Base-by-base conservation (phyloP, 2,113 vertebrate species). In the Microcebus ravelobensis region DNA sequence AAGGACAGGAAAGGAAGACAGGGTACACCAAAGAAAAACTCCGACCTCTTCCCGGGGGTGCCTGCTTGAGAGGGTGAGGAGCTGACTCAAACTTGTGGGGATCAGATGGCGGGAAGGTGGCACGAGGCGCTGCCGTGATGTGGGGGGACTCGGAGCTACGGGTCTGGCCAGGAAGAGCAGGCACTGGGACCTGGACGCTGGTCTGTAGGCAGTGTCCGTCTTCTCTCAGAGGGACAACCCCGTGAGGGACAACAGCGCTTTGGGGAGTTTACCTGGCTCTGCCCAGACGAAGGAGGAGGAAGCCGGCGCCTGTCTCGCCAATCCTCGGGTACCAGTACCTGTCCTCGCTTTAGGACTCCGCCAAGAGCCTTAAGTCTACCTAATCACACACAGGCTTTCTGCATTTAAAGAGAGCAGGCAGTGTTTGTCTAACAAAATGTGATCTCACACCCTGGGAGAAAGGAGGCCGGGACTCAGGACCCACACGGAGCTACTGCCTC, bases 231-330 rank as follows among this genome's bases (percentile, higher is more conserved):
- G 23, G 18, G 34, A 80, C 74, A 55, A 1, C 31, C 27, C 39
- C 73, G 31, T 25, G 83, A 91, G 50, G 55, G 65, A 6, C 39
- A 71, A 27, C 1, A 59, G 68, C n/a, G 50, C 61, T 14, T 10
- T 13, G 23, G 8, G 11, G 65, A 45, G 34, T 52, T 87, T 27
- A 65, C 67, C 88, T 84, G 10, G 55, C 52, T 18, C 15, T 36
- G 25, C 57, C 74, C 61, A 57, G 50, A 73, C 36, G 65, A 52
- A 95, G 87, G 57, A 97, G 63, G 55, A 96, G 77, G 97, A 96
- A 96, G 95, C 67, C 89, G 90, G 70, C 81, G 45, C 36, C 82
- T 88, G 31, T 31, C 90, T 95, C 27, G 17, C 29, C 71, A 48
- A 39, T 34, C 25, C 10, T 65, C 8, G 45, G 45, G 45, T 45